Percentiles rank a stretch among this genome's conserved stretches.
Conservation (phyloP, 2,888 invertebrate species). For the Laothoe populi region DNA sequence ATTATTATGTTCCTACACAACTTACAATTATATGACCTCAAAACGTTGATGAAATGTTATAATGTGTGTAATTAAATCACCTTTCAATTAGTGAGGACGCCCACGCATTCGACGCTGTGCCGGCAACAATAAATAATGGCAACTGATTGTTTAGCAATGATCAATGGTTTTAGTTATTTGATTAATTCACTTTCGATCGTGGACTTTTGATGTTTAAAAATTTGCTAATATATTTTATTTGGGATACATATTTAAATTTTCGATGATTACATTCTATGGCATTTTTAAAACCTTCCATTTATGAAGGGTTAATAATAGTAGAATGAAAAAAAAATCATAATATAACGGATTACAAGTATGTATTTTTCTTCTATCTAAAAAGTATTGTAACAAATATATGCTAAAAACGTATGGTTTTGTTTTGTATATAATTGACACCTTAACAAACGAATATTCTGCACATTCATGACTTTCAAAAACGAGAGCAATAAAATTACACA, state of each 20-base stretch:
- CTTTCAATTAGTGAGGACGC: conserved; percentile 54
- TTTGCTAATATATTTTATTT: neutral
- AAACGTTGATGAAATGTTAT: conserved; percentile 42
- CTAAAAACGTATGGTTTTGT: neutral
- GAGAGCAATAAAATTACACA: conserved; percentile 11
- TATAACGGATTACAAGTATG: neutral
- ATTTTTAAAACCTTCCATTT: neutral
- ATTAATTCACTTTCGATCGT: conserved; percentile 29
- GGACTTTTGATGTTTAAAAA: neutral
- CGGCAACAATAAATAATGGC: conserved; percentile 49
- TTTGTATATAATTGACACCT: neutral
- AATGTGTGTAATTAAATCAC: conserved; percentile 57
- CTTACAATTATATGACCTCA: conserved; percentile 24
- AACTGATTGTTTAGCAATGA: conserved; percentile 51
- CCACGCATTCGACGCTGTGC: conserved; percentile 46
- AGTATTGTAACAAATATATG: neutral
- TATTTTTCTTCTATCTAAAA: neutral
- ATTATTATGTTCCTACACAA: conserved; percentile 26
- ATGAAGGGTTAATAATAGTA: neutral
- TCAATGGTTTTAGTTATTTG: conserved; percentile 41
- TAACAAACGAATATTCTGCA: neutral
- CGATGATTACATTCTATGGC: neutral
- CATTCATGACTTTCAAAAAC: neutral
- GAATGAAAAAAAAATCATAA: neutral
- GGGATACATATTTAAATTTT: neutral